Evolutionary conservation across 2,888 invertebrate genomes (phyloP).

Genomic region (Drosophila sordidula): DNA sequence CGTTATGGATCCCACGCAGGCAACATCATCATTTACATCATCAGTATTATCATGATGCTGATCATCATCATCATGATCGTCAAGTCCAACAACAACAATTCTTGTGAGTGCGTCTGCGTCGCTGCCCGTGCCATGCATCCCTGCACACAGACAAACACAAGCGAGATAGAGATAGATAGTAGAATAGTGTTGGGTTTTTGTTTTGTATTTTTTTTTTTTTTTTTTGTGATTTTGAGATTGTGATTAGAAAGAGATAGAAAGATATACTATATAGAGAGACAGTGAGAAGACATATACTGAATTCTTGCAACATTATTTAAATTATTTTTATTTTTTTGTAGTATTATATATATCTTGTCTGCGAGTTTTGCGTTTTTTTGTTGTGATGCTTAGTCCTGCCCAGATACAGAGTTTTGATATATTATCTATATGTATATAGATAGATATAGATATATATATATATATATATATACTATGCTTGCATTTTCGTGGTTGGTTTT

Average conservation of each 20-base stretch:
- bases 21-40: constrained; percentile 28
- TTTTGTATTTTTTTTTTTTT: constrained; percentile 9
- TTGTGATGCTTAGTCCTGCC: constrained; percentile 79
- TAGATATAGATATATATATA: constrained; percentile 44
- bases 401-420: constrained; percentile 64
- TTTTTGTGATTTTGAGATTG: constrained; percentile 53
- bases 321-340: constrained; percentile 41
- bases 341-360: constrained; percentile 54
- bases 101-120: constrained; percentile 37
- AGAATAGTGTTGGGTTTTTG: constrained; percentile 74
- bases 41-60: constrained; percentile 28
- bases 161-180: constrained; percentile 85
- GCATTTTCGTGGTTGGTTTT: constrained; percentile 68
- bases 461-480: constrained; percentile 51
- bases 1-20: constrained; percentile 37
- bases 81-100: constrained; percentile 70
- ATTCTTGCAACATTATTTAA: constrained; percentile 35
- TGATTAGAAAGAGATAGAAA: constrained; percentile 55
- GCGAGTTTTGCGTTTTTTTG: constrained; percentile 68
- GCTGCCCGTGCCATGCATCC: constrained; percentile 84
- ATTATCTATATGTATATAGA: constrained; percentile 41
- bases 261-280: constrained; percentile 48
- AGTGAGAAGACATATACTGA: constrained; percentile 57
- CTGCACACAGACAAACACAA: constrained; percentile 88
- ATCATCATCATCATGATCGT: constrained; percentile 28